Evolutionary conservation across 1,140 invertebrate genomes (phyloP).

Genomic region (Venturia canescens): DNA sequence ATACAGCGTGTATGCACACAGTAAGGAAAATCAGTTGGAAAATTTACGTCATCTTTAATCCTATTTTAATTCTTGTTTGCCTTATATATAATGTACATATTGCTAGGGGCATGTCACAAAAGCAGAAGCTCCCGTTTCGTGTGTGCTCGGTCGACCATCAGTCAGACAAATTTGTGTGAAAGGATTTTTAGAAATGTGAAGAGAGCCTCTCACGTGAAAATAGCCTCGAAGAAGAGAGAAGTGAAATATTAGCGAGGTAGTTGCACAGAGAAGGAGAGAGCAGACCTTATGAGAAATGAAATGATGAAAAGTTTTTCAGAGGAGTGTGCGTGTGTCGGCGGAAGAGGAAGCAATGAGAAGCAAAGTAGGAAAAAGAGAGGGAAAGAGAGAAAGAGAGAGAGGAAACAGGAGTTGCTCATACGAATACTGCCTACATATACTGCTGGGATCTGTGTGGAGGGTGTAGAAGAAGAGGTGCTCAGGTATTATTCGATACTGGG

Average conservation of each 20-base stretch:
- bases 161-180: slow-evolving; percentile 47
- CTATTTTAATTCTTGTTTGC: not conserved
- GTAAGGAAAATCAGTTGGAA: not conserved
- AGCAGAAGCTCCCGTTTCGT: not conserved
- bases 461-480: slow-evolving; percentile 3
- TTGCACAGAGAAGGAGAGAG: slow-evolving; percentile 9
- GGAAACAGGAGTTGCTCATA: not conserved
- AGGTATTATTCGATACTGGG: not conserved
- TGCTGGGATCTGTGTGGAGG: not conserved
- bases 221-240: not conserved
- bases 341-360: not conserved
- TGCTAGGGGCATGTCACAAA: slow-evolving; percentile 42
- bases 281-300: slow-evolving; percentile 21
- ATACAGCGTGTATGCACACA: not conserved
- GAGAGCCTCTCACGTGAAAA: slow-evolving; percentile 13
- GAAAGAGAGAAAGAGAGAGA: not conserved
- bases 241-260: slow-evolving; percentile 15
- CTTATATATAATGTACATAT: slow-evolving; percentile 34
- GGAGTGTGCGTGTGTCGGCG: not conserved
- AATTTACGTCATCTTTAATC: not conserved
- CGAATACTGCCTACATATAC: not conserved
- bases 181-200: slow-evolving; percentile 38
- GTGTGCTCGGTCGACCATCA: slow-evolving; percentile 5
- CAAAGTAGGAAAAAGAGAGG: not conserved
- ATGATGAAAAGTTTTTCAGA: slow-evolving; percentile 15